Base-by-base conservation (phyloP, 2,888 invertebrate species). In the Rhogogaster chlorosoma region DNA sequence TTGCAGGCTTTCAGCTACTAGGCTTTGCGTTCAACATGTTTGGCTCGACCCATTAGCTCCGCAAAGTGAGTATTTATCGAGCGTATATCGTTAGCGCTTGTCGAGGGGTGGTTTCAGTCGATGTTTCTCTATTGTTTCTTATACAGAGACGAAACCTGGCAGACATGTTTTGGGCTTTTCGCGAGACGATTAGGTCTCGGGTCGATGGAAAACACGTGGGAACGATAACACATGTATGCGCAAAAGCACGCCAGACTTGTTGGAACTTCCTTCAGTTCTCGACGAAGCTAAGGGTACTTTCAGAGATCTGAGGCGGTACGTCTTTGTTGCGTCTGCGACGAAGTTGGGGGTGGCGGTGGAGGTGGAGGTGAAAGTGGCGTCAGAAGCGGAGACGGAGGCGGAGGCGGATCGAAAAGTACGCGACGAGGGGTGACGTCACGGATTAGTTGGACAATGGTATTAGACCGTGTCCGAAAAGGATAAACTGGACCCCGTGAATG, bases 401-500 rank as follows among this genome's bases (percentile, higher is more conserved):
- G 12, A 57, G 84, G 84, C 22, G 57, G 78, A 78, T 26, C 49
- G 49, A 71, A 42, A 71, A 83, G 75, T 83, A 64, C 64, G 57
- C 73, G 83, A 80, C 53, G 84, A 83, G 83, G 83, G 67, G 70
- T 83, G 83, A 83, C 83, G 83, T 67, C 83, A 83, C 83, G 70
- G 83, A 83, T 83, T 83, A 67, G 42, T 45, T 29, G 67, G 83
- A 83, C 83, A 83, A 83, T 67, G 70, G 83, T 70, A 70, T 83
- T 83, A 83, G 83, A 70, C 67, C 67, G 83, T 83, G 83, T 64
- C 45, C 83, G 70, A 67, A 67, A 29, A 64, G 83, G 83, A 64
- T 70, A 38, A 83, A 45, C 83, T n/a, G 70, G 83, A 83, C 83
- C 45, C 45, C 36, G 42, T 42, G 80, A 80, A 80, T 45, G 61